A percentile compares a stretch with the other conserved stretches of the same genome.
Evolutionary conservation across 2,797 vertebrate genomes (phyloP).

Genomic region (Parauchenoglanis ngamensis): DNA sequence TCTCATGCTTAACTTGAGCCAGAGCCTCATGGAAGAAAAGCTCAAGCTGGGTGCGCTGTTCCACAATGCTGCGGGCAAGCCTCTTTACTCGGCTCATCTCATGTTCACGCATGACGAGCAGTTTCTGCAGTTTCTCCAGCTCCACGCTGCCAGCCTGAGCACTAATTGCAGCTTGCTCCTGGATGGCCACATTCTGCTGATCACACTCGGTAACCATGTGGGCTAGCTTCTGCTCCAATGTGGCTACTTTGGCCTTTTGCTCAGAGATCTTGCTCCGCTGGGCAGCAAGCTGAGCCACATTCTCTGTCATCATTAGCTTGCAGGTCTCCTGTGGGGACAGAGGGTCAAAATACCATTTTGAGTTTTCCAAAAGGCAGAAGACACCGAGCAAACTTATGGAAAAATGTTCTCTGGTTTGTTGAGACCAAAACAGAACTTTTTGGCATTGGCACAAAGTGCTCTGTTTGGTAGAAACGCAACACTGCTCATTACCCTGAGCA

Average conservation of each 20-base stretch:
- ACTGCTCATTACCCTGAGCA: not conserved
- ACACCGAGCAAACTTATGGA: not conserved
- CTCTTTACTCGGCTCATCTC: conserved; percentile 81
- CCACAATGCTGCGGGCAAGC: conserved; percentile 75
- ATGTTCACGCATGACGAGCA: conserved; percentile 77
- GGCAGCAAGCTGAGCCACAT: conserved; percentile 70
- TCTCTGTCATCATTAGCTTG: conserved; percentile 76
- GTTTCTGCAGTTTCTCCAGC: conserved; percentile 77
- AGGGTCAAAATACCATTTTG: not conserved
- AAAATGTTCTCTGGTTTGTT: not conserved
- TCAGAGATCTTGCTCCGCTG: conserved; percentile 73
- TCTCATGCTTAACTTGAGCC: conserved; percentile 80
- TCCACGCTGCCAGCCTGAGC: conserved; percentile 70
- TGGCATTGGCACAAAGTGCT: not conserved
- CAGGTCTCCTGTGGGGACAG: conserved; percentile 73
- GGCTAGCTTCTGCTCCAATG: conserved; percentile 72
- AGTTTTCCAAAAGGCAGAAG: not conserved
- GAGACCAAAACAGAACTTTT: not conserved
- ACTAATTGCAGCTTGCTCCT: conserved; percentile 57
- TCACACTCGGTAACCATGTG: conserved; percentile 67
- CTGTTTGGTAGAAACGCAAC: not conserved
- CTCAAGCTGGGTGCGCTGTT: conserved; percentile 83
- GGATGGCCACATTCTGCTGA: conserved; percentile 59
- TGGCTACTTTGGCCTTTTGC: conserved; percentile 70
- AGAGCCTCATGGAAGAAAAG: conserved; percentile 84